Evolutionary conservation across 2,888 invertebrate genomes (phyloP).

Genomic region (Drosophila pseudotakahashii): DNA sequence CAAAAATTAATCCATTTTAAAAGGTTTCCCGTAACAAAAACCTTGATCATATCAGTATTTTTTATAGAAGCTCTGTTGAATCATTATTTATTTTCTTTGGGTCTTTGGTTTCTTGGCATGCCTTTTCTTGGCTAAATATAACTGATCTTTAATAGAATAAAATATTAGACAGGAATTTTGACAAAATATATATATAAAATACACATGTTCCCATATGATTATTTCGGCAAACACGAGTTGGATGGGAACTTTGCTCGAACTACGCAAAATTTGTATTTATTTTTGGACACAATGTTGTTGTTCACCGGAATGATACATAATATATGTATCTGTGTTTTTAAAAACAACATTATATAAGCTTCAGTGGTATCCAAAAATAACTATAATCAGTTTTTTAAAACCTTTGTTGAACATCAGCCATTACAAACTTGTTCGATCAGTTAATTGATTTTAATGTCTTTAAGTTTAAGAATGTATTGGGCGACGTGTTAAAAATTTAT

Average conservation of each 20-base stretch:
- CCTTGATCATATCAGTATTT: neutral
- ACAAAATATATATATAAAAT: neutral
- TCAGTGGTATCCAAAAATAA: neutral
- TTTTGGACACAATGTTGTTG: slow-evolving; percentile 52
- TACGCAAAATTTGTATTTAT: slow-evolving; percentile 60
- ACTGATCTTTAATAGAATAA: neutral
- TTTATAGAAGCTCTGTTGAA: neutral
- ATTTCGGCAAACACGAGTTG: neutral
- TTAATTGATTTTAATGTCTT: neutral
- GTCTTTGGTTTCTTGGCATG: neutral
- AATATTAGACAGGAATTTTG: neutral
- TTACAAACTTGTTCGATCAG: neutral
- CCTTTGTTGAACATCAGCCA: neutral
- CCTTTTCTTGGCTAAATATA: too few relatives aligned
- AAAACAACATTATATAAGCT: neutral
- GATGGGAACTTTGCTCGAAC: slow-evolving; percentile 56
- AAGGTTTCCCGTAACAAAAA: too few relatives aligned
- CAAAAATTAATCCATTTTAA: neutral
- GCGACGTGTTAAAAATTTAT: slow-evolving; percentile 7
- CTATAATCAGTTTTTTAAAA: neutral
- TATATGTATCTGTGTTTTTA: neutral
- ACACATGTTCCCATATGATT: neutral
- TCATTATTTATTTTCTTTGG: neutral
- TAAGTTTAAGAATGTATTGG: neutral
- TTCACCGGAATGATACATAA: slow-evolving; percentile 5